Conservation (phyloP, 2,888 invertebrate genomes). For the Mesopsocus fuscifrons region DNA sequence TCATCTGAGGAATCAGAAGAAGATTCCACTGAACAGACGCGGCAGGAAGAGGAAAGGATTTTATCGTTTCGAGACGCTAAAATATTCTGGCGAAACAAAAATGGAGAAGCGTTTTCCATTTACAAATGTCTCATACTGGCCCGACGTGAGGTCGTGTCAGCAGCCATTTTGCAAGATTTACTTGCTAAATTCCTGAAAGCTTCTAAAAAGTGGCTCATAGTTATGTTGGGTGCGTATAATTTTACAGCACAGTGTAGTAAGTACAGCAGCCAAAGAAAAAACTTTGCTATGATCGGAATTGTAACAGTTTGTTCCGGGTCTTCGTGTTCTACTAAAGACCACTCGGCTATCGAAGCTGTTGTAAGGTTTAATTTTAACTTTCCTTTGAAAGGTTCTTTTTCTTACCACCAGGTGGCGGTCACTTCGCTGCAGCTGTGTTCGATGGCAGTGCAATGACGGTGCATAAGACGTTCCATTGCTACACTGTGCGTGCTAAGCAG, state of each 20-base stretch:
- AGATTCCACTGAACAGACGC: conserved; percentile 22
- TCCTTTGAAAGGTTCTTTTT: no score
- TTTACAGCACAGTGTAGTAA: no score
- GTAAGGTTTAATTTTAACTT: no score
- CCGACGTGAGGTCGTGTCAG: neutral
- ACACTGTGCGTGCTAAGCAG: conserved; percentile 66
- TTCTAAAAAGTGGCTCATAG: conserved; percentile 44
- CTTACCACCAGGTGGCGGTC: conserved; percentile 67
- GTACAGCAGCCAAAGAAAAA: no score
- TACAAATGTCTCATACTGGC: conserved; percentile 52
- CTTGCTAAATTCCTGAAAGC: conserved; percentile 8
- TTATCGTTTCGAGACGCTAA: conserved; percentile 39
- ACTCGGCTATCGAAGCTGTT: no score
- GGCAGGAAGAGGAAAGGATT: conserved; percentile 19
- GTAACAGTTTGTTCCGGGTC: no score
- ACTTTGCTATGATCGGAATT: no score
- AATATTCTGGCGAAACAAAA: conserved; percentile 48
- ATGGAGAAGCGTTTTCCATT: conserved; percentile 49
- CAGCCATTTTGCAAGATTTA: neutral
- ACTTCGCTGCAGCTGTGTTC: conserved; percentile 57
- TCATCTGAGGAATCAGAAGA: conserved; percentile 23
- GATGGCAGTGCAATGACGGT: conserved; percentile 30
- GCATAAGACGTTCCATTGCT: conserved; percentile 74
- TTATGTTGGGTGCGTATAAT: conserved; percentile 36
- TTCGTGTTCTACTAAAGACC: no score